Base-by-base conservation (phyloP, 2,888 invertebrate genomes). In the Acronicta alni region DNA sequence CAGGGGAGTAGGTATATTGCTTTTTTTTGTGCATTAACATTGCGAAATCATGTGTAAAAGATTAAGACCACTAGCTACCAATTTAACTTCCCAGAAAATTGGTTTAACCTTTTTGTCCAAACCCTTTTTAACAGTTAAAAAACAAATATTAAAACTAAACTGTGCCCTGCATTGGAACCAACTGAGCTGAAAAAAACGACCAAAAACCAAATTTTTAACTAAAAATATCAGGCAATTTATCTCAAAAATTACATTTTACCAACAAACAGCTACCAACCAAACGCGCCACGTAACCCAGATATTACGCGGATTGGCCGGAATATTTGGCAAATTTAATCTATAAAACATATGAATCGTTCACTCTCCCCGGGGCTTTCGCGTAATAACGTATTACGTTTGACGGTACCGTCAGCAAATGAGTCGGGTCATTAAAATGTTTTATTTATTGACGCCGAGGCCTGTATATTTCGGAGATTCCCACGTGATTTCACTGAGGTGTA, bases 241-340 rank as follows among this genome's bases (percentile, higher is more conserved):
- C 23, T 23, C 23, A 23, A 3, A 23, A 23, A 23, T 23, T 23
- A 1, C 41, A 38, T 18, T 41, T 18, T 7, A 7, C 16, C 14
- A 54, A 37, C 17, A 8, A 39, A 51, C 23, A 14, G 17, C 23
- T 20, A 46, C 15, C 32, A 51, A 15, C 9, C 51, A 37, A 16
- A 23, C 51, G 3, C 20, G 32, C 35, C 53, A 23, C 64, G 37
- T 55, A 58, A 55, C 49, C 53, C 43, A 64, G 53, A 68, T 63
- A 67, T 64, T 44, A 57, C 60, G 17, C 43, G 63, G 62, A 74
- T 71, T 71, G 73, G 59, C 67, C 61, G 53, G 62, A 74, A 72
- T 67, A 72, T 84, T 82, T 68, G 80, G 75, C 79, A 86, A 84
- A 87, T 88, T 87, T 85, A 87, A 88, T 88, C 85, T 83, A 86